These are phyloP conservation scores for Brachyhypopomus occidentalis DNA, from an alignment of 2,113 vertebrate genomes.

Conservation along the genomic window DNA sequence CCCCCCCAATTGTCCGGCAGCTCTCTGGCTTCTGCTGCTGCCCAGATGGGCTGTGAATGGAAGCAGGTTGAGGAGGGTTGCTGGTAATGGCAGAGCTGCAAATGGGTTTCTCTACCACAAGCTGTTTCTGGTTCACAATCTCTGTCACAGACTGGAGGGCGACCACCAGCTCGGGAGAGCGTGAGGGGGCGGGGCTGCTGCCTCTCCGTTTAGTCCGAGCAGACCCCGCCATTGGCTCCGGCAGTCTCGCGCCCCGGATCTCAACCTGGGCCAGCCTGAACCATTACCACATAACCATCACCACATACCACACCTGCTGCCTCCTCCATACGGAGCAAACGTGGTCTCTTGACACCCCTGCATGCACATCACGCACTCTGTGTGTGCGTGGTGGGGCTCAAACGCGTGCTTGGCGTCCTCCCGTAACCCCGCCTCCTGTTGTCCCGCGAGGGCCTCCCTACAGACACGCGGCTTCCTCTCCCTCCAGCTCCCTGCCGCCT, in stretches of 20 bases:
- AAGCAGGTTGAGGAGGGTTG: constrained; percentile 23
- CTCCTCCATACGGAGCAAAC: neutral
- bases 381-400: too few species aligned
- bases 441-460: too few species aligned
- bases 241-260: neutral
- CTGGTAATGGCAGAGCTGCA: constrained; percentile 42
- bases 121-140: constrained; percentile 44
- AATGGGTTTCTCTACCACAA: constrained; percentile 56
- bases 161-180: constrained; percentile 38
- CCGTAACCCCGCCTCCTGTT: too few species aligned
- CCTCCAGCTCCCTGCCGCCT: neutral
- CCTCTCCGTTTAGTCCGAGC: constrained; percentile 22
- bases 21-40: constrained; percentile 28
- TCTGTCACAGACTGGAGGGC: constrained; percentile 39
- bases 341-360: too few species aligned
- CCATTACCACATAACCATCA: neutral
- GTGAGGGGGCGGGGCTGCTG: neutral
- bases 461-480: neutral
- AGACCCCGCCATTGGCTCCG: neutral
- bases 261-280: neutral
- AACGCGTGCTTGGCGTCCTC: too few species aligned
- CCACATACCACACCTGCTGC: neutral
- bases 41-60: constrained; percentile 34
- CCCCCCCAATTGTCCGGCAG: neutral
- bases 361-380: too few species aligned